Evolutionary conservation across 2,113 vertebrate genomes (phyloP).

Genomic region (Vicugna pacos): DNA sequence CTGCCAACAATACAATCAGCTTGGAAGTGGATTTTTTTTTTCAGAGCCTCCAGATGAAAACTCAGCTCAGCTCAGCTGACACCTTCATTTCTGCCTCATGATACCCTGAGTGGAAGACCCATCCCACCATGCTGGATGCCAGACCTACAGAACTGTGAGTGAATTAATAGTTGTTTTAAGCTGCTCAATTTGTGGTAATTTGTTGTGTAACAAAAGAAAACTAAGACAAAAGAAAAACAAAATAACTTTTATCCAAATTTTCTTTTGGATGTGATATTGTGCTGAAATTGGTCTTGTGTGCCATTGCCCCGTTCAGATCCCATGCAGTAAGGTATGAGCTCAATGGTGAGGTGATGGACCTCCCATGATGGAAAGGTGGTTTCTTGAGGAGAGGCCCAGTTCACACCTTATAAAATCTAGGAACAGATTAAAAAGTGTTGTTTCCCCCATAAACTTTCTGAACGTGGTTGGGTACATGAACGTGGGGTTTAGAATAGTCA

Average conservation of each 20-base stretch:
- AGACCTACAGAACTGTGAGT: background rate
- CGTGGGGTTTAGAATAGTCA: background rate
- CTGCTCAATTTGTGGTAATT: background rate
- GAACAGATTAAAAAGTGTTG: background rate
- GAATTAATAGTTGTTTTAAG: slow-evolving; percentile 20
- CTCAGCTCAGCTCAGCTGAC: background rate
- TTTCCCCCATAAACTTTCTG: background rate
- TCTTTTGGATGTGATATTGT: background rate
- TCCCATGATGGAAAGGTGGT: background rate
- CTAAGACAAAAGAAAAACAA: background rate
- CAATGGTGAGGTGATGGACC: background rate
- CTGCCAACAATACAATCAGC: background rate
- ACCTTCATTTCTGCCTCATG: background rate
- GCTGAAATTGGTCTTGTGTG: background rate
- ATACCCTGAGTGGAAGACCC: background rate
- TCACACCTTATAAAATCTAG: background rate
- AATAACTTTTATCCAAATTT: background rate
- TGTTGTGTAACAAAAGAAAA: background rate
- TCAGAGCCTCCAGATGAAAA: background rate
- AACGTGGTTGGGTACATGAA: background rate
- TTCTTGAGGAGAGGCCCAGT: background rate
- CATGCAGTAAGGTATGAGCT: background rate
- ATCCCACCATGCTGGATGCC: background rate
- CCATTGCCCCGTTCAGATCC: background rate
- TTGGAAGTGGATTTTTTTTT: background rate